These are phyloP conservation scores for Thamnophis elegans DNA, from an alignment of 2,797 vertebrate species.

Conservation along the genomic window DNA sequence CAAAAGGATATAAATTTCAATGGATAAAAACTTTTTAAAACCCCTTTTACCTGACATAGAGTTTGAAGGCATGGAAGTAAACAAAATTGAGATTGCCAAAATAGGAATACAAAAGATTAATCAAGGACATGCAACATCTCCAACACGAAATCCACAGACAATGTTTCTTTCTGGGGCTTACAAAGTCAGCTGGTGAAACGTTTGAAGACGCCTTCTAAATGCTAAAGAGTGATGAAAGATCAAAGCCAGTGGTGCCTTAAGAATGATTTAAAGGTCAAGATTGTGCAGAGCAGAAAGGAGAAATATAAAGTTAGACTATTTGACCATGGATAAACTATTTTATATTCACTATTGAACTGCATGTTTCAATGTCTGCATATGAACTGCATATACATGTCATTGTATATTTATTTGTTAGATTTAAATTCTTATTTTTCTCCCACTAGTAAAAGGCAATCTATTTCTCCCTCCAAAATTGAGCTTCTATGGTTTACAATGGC, in stretches of 20 bases:
- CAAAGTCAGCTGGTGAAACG: not conserved
- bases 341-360: not conserved
- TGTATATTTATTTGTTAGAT: not conserved
- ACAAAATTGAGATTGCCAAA: not conserved
- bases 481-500: not conserved
- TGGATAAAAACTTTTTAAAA: not conserved
- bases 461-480: not conserved
- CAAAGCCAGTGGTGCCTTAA: not conserved
- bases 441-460: not conserved
- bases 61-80: not conserved
- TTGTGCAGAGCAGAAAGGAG: not conserved
- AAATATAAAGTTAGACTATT: not conserved
- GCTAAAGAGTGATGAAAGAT: not conserved
- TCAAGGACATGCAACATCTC: not conserved
- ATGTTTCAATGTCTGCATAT: not conserved
- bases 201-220: not conserved
- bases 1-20: not conserved
- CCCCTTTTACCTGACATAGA: not conserved
- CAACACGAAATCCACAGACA: not conserved
- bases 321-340: not conserved
- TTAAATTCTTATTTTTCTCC: not conserved
- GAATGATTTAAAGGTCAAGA: not conserved
- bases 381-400: too few relatives aligned
- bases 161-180: not conserved
- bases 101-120: not conserved